These are phyloP conservation scores for Diabrotica balteata DNA, from an alignment of 2,888 invertebrate genomes.

Conservation along the genomic window DNA sequence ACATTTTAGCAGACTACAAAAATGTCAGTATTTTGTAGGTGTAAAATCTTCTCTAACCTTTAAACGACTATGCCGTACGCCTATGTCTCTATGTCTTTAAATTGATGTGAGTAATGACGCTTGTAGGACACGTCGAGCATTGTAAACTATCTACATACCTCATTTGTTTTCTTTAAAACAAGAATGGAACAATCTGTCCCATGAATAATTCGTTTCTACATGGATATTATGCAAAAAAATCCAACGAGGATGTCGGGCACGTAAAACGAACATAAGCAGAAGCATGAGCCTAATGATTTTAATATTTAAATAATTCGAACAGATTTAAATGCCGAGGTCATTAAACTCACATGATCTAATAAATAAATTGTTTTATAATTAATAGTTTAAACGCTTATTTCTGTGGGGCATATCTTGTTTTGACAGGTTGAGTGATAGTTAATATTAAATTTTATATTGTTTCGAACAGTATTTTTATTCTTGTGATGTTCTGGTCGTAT, in stretches of 20 bases:
- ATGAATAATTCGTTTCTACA: slow-evolving; percentile 9
- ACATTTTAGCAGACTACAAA: no score
- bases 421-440: neutral
- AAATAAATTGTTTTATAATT: neutral
- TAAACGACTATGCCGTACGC: no score
- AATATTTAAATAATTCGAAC: slow-evolving; percentile 7
- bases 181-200: slow-evolving; percentile 11
- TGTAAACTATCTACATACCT: slow-evolving; percentile 7
- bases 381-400: neutral
- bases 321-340: slow-evolving; percentile 1
- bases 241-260: neutral
- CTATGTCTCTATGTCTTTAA: neutral
- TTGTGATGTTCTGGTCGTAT: no score
- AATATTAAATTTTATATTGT: neutral
- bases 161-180: slow-evolving; percentile 8
- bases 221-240: neutral
- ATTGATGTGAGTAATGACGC: slow-evolving; percentile 6
- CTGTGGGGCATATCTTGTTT: neutral
- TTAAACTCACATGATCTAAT: neutral
- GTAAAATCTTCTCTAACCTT: no score
- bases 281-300: no score
- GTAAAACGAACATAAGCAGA: no score
- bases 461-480: no score
- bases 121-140: slow-evolving; percentile 8
- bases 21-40: no score